Conservation (phyloP, 2,888 invertebrate genomes). For the Poecilus cupreus region DNA sequence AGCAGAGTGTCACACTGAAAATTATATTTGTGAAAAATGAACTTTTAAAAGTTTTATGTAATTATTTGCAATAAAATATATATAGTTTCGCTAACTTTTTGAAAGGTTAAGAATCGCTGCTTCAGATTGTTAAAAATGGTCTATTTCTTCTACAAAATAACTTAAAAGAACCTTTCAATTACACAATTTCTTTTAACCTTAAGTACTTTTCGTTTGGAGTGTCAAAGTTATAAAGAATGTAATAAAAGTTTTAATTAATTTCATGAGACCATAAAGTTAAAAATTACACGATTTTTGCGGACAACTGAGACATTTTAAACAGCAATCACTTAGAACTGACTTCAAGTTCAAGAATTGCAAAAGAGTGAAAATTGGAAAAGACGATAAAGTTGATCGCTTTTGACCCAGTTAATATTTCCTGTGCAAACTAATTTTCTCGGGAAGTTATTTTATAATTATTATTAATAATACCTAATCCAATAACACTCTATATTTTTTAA, state of each 20-base stretch:
- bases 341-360: not conserved
- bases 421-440: not conserved
- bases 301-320: constrained; percentile 49
- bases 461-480: no score
- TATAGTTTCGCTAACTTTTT: no score
- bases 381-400: not conserved
- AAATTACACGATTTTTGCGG: constrained; percentile 56
- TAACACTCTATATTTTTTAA: no score
- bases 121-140: constrained; percentile 1
- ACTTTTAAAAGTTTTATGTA: no score
- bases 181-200: constrained; percentile 43
- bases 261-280: constrained; percentile 52
- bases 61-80: no score
- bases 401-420: constrained; percentile 15
- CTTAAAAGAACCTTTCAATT: constrained; percentile 44
- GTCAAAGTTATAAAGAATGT: constrained; percentile 54
- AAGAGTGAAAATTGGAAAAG: not conserved
- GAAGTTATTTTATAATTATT: no score
- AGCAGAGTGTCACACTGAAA: no score
- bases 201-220: constrained; percentile 43
- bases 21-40: no score
- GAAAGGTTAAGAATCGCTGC: not conserved
- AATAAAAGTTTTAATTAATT: constrained; percentile 57
- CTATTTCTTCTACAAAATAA: not conserved
- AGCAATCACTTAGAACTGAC: constrained; percentile 32